phyloP scores from a whole-genome alignment of 2,797 vertebrate genomes.

The Gorsachius magnificus region DNA sequence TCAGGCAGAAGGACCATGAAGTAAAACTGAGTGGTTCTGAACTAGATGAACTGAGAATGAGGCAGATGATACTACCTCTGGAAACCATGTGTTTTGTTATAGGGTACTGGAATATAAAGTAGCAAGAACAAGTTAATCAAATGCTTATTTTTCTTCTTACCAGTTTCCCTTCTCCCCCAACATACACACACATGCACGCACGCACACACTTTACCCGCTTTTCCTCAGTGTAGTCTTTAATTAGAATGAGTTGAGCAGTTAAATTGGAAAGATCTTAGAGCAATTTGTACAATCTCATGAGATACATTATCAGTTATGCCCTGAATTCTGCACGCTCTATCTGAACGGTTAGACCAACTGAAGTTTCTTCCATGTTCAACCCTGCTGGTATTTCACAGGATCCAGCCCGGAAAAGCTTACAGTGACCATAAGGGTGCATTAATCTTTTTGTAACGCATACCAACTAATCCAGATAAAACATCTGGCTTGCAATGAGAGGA shows the following conservation, averaged over 20 bases:
- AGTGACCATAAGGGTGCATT: not conserved
- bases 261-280: slow-evolving; percentile 11
- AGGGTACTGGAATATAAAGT: not conserved
- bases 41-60: slow-evolving; percentile 24
- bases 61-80: not conserved
- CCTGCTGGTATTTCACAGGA: not conserved
- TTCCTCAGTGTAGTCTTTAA: slow-evolving; percentile 27
- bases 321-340: not conserved
- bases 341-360: not conserved
- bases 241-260: slow-evolving; percentile 23
- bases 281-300: slow-evolving; percentile 35
- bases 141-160: slow-evolving; percentile 25
- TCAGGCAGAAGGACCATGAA: slow-evolving; percentile 46
- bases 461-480: not conserved
- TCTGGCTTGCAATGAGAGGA: not conserved
- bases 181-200: not conserved
- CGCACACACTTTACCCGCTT: not conserved
- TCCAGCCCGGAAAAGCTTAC: not conserved
- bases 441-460: not conserved
- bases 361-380: not conserved
- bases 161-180: not conserved
- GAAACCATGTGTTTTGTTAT: not conserved
- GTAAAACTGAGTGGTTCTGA: slow-evolving; percentile 58
- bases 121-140: slow-evolving; percentile 16
- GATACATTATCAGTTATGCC: slow-evolving; percentile 9